Percentiles rank a stretch among this genome's conserved stretches.
These are phyloP conservation scores for Aphelenchoides fujianensis DNA, from an alignment of 1,140 invertebrate species.

Conservation along the genomic window DNA sequence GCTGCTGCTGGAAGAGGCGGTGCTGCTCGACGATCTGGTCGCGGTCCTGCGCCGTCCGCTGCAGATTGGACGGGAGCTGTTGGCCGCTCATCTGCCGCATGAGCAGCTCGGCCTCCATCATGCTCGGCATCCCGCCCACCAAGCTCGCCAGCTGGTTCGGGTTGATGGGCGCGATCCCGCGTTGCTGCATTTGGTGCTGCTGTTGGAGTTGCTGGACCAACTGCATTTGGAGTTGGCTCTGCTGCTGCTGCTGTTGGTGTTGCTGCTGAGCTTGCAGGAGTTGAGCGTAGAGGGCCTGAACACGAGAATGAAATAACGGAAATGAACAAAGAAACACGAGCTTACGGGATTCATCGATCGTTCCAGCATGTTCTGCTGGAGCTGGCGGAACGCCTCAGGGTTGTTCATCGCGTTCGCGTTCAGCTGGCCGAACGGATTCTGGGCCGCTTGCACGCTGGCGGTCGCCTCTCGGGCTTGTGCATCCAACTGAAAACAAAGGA, in stretches of 20 bases:
- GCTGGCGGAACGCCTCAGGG: neutral
- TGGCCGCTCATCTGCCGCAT: conserved; percentile 8
- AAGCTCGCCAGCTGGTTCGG: neutral
- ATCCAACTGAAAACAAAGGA: conserved; percentile 8
- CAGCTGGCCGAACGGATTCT: neutral
- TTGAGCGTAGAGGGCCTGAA: neutral
- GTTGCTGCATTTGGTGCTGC: conserved; percentile 20
- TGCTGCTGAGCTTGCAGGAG: neutral
- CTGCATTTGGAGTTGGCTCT: conserved; percentile 10
- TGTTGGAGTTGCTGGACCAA: neutral
- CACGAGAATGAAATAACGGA: too few relatives aligned
- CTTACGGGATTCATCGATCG: conserved; percentile 6
- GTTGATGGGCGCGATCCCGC: conserved; percentile 7
- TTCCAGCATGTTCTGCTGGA: conserved; percentile 6
- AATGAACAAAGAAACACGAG: too few relatives aligned
- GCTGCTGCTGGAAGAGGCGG: conserved; percentile 4
- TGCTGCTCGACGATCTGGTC: neutral
- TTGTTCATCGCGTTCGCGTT: neutral
- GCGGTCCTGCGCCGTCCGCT: conserved; percentile 2
- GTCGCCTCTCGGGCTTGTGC: neutral
- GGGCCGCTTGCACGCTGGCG: neutral
- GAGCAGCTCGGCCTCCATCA: conserved; percentile 14
- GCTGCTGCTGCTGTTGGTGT: conserved; percentile 12
- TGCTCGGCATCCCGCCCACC: conserved; percentile 2
- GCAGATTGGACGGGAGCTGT: conserved; percentile 14